phyloP scores from a whole-genome alignment of 2,888 invertebrate species.

The Philopedon plagiatum region DNA sequence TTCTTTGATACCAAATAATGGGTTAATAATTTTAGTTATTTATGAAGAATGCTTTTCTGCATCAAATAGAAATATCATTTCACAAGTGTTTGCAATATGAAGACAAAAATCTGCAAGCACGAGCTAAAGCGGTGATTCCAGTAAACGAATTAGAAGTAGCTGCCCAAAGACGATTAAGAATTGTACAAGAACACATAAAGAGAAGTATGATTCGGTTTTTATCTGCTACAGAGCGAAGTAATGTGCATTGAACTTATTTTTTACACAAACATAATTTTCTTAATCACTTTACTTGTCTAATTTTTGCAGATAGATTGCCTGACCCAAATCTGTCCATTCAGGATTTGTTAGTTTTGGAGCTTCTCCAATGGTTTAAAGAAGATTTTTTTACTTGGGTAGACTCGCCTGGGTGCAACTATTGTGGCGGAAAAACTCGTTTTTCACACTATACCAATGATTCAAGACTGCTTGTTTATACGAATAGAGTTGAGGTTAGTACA shows the following conservation, averaged over 20 bases:
- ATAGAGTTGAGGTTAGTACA: conserved; percentile 75
- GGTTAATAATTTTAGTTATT: conserved; percentile 17
- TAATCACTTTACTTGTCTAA: too few species aligned
- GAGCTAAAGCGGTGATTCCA: conserved; percentile 80
- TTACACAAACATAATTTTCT: too few species aligned
- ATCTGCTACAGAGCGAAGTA: too few species aligned
- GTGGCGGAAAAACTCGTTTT: conserved; percentile 73
- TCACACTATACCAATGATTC: conserved; percentile 66
- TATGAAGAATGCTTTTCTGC: conserved; percentile 59
- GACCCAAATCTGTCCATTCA: conserved; percentile 70
- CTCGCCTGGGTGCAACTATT: conserved; percentile 79
- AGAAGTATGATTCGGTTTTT: conserved; percentile 65
- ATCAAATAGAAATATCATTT: conserved; percentile 59
- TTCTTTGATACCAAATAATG: too few species aligned
- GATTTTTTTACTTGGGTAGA: conserved; percentile 96
- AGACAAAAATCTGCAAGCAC: conserved; percentile 75
- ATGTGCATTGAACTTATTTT: too few species aligned
- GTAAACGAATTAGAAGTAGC: conserved; percentile 74
- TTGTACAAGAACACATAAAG: conserved; percentile 75
- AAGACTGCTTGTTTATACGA: conserved; percentile 66
- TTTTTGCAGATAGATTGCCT: conserved; percentile 57
- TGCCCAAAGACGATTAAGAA: conserved; percentile 76
- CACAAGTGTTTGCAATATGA: conserved; percentile 73
- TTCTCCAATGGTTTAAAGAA: conserved; percentile 93
- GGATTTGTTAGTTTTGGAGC: conserved; percentile 83